Percentiles rank a stretch among this genome's conserved stretches.
phyloP scores from a whole-genome alignment of 2,888 invertebrate species.

The Trichacis sp. region DNA sequence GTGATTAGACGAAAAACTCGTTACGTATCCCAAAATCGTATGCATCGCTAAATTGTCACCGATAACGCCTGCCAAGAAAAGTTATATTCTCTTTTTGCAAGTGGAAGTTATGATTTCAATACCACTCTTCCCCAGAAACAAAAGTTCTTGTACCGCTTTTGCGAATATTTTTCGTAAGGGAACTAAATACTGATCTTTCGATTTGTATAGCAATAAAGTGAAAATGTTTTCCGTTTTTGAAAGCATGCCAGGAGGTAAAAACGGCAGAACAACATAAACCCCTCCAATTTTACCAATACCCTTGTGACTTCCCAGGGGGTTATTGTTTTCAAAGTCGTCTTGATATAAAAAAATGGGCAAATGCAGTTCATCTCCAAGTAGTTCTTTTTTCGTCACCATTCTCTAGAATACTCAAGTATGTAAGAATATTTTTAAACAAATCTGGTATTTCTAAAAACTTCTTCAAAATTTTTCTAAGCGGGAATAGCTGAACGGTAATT shows the following conservation, averaged over 20 bases:
- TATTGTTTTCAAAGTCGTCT: constrained; percentile 42
- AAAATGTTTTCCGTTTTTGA: constrained; percentile 30
- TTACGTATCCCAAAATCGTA: constrained; percentile 28
- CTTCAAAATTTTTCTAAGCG: too few relatives aligned
- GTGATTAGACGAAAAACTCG: constrained; percentile 31
- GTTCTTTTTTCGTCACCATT: not conserved
- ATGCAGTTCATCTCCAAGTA: constrained; percentile 11
- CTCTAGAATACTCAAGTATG: too few relatives aligned
- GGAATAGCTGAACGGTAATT: too few relatives aligned
- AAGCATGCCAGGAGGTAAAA: constrained; percentile 26
- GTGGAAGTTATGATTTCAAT: too few relatives aligned
- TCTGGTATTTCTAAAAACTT: too few relatives aligned
- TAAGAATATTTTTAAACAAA: too few relatives aligned
- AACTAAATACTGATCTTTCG: constrained; percentile 13
- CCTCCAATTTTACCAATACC: constrained; percentile 36
- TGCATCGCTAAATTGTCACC: constrained; percentile 6
- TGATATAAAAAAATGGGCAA: constrained; percentile 38
- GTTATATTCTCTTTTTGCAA: too few relatives aligned
- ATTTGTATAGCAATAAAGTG: constrained; percentile 21
- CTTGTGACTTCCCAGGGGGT: constrained; percentile 35
- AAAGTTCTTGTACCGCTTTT: constrained; percentile 15
- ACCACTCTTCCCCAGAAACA: constrained; percentile 3
- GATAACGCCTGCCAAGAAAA: too few relatives aligned
- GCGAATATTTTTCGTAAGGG: constrained; percentile 12
- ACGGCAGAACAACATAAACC: constrained; percentile 34